These are phyloP conservation scores for Polietes domitor DNA, from an alignment of 2,888 invertebrate species.

Conservation along the genomic window DNA sequence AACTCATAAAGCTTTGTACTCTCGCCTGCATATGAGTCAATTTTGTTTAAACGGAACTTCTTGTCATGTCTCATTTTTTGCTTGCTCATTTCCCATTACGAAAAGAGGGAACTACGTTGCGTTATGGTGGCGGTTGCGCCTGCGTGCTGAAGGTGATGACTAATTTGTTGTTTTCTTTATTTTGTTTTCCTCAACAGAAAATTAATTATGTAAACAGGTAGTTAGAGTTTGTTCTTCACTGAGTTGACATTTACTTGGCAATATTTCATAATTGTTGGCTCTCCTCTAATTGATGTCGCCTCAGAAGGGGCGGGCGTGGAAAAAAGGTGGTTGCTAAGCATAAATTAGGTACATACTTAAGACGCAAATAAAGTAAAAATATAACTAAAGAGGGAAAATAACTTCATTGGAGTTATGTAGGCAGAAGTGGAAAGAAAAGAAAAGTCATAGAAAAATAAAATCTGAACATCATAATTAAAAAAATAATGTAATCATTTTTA, in stretches of 20 bases:
- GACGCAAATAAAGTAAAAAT: no score
- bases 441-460: no score
- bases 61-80: conserved; percentile 28
- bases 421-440: no score
- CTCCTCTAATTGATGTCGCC: no score
- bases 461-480: no score
- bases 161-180: conserved; percentile 1
- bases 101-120: conserved; percentile 5
- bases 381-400: no score
- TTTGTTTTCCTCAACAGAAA: background rate
- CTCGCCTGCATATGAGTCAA: conserved; percentile 21
- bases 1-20: conserved; percentile 20
- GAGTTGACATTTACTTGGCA: background rate
- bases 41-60: conserved; percentile 20
- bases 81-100: background rate
- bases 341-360: no score
- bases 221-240: background rate
- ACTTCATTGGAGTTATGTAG: no score
- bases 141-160: background rate
- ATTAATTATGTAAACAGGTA: conserved; percentile 18
- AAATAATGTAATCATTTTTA: no score
- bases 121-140: background rate
- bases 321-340: no score
- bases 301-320: no score
- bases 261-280: conserved; percentile 1